Percentiles rank a stretch among this genome's conserved stretches.
Conservation (phyloP, 2,888 invertebrate genomes). For the Ophion costatus region DNA sequence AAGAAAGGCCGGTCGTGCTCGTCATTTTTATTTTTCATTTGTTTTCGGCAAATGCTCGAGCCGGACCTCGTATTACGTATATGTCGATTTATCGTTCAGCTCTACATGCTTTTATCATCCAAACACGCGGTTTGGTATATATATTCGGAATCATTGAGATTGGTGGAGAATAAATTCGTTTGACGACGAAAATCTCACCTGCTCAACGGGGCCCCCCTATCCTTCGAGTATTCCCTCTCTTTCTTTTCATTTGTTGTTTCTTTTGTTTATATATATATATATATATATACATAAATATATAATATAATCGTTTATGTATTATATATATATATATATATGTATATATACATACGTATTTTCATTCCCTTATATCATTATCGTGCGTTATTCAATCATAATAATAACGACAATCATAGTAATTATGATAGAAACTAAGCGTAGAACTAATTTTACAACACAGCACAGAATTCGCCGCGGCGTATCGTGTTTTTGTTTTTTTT, state of each 20-base stretch:
- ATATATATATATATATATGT: slow-evolving; percentile 68
- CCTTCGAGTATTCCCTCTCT: slow-evolving; percentile 53
- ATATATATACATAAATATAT: slow-evolving; percentile 68
- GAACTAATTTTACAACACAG: slow-evolving; percentile 83
- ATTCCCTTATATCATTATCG: slow-evolving; percentile 81
- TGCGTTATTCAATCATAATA: slow-evolving; percentile 69
- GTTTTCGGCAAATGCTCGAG: slow-evolving; percentile 69
- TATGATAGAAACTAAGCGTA: slow-evolving; percentile 79
- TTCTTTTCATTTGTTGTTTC: slow-evolving; percentile 43
- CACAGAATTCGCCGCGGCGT: slow-evolving; percentile 82
- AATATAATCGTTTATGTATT: slow-evolving; percentile 54
- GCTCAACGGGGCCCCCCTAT: slow-evolving; percentile 13
- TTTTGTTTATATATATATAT: slow-evolving; percentile 64
- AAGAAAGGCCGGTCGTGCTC: slow-evolving; percentile 80
- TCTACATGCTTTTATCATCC: slow-evolving; percentile 64
- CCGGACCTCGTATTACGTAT: slow-evolving; percentile 82
- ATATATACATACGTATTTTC: slow-evolving; percentile 76
- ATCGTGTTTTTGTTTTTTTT: slow-evolving; percentile 59
- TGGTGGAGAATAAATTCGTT: slow-evolving; percentile 19
- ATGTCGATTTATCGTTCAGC: slow-evolving; percentile 73
- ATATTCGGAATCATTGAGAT: slow-evolving; percentile 37
- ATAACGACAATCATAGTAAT: slow-evolving; percentile 66
- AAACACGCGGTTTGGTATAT: slow-evolving; percentile 51
- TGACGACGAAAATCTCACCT: slow-evolving; percentile 36
- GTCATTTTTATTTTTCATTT: slow-evolving; percentile 47